A percentile compares a stretch with the other conserved stretches of the same genome.
These are phyloP conservation scores for Cheilosia vulpina DNA, from an alignment of 2,888 invertebrate genomes.

Conservation along the genomic window DNA sequence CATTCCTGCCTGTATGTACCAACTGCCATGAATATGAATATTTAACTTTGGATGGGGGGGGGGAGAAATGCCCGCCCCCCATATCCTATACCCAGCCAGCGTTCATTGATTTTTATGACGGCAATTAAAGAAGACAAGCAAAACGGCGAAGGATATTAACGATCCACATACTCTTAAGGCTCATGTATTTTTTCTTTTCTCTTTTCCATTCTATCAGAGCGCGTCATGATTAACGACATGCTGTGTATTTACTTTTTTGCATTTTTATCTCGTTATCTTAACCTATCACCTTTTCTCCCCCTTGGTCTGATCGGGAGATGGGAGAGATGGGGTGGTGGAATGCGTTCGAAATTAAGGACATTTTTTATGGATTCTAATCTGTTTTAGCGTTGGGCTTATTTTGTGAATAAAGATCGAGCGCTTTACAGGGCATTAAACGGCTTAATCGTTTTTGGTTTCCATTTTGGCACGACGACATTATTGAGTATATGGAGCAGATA, in stretches of 20 bases:
- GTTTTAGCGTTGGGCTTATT: constrained; percentile 28
- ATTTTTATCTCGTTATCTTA: constrained; percentile 17
- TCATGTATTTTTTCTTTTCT: neutral
- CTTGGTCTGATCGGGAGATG: constrained; percentile 6
- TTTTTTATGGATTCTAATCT: constrained; percentile 43
- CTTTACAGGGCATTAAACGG: constrained; percentile 38
- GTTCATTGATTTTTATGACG: constrained; percentile 55
- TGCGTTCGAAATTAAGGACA: constrained; percentile 22
- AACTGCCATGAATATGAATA: constrained; percentile 7
- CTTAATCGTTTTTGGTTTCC: constrained; percentile 50
- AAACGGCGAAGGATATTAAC: constrained; percentile 49
- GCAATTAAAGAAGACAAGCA: constrained; percentile 52
- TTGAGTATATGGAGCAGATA: constrained; percentile 12
- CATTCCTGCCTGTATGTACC: neutral
- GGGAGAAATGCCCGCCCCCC: neutral
- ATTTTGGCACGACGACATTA: constrained; percentile 3
- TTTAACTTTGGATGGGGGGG: constrained; percentile 8
- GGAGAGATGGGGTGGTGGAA: too few relatives aligned
- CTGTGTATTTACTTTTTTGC: constrained; percentile 27
- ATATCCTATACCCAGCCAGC: neutral
- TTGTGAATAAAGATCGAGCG: constrained; percentile 20
- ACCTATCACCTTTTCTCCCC: constrained; percentile 17
- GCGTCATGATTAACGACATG: constrained; percentile 13
- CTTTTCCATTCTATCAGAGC: neutral
- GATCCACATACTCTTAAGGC: constrained; percentile 18